phyloP scores from a whole-genome alignment of 2,888 invertebrate species.

The Carabus problematicus region DNA sequence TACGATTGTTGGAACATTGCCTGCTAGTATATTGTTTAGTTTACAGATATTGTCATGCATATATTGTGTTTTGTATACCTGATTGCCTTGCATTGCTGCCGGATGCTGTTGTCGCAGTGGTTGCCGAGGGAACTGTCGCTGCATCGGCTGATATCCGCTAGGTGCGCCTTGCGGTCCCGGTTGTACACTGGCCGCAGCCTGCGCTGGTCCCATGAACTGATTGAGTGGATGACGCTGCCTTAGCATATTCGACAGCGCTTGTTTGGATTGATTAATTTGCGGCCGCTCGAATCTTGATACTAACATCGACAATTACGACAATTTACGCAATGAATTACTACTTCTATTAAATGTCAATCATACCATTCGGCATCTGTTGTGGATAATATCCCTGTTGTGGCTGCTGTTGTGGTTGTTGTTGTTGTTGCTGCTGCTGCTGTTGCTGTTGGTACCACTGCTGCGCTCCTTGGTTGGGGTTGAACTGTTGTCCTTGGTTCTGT shows the following conservation, averaged over 20 bases:
- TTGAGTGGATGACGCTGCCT: conserved; percentile 75
- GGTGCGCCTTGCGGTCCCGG: conserved; percentile 56
- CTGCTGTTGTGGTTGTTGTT: conserved; percentile 60
- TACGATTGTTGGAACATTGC: conserved; percentile 69
- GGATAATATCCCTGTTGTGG: conserved; percentile 60
- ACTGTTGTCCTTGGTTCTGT: conserved; percentile 55
- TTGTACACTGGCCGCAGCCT: conserved; percentile 51
- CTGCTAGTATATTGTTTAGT: conserved; percentile 51
- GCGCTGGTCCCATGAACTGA: conserved; percentile 58
- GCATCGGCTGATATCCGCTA: conserved; percentile 58
- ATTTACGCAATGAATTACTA: background rate
- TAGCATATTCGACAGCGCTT: conserved; percentile 86
- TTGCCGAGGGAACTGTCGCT: conserved; percentile 61
- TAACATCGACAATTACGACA: conserved; percentile 44
- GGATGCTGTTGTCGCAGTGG: conserved; percentile 59
- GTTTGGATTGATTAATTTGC: conserved; percentile 77
- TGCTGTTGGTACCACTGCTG: conserved; percentile 69
- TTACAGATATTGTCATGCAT: too few species aligned
- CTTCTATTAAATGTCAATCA: conserved; percentile 17
- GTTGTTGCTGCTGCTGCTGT: conserved; percentile 58
- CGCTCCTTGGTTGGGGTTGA: conserved; percentile 59
- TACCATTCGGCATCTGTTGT: conserved; percentile 60
- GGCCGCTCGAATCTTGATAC: conserved; percentile 62
- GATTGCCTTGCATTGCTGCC: conserved; percentile 57
- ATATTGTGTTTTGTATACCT: conserved; percentile 49